Base-by-base conservation (phyloP, 2,797 vertebrate genomes). In the Hemibagrus guttatus region DNA sequence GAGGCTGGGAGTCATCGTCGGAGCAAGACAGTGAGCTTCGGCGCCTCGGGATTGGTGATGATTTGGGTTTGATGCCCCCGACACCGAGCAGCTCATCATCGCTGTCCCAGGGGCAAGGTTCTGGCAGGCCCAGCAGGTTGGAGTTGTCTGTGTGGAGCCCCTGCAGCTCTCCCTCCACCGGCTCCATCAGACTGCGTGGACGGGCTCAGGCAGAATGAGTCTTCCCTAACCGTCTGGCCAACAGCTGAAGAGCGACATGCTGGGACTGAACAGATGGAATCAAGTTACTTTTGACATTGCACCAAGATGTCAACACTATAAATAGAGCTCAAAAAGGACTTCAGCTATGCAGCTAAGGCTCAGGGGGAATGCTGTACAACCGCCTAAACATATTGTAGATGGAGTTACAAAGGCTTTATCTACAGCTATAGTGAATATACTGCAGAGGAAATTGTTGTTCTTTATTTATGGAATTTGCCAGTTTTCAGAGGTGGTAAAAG, bases 201-300 rank as follows among this genome's bases (percentile, higher is more conserved):
- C 93, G 95, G 92, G 93, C 93, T 92, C 94, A 90, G 93, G 94
- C 93, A 93, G 94, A 94, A 94, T 93, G 93, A 94, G 94, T 61
- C 59, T 84, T 92, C 92, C 93, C 90, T 85, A 91, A 92, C 93
- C 90, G 89, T 83, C 92, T 93, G 82, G 90, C 92, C 91, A 95
- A 93, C 95, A 94, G 93, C 93, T 97, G 97, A 97, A 95, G 96
- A 96, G 96, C 95, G 96, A 96, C 96, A 96, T 94, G 91, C 93
- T 92, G 92, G 92, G 95, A 95, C 94, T 97, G 95, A 96, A 97
- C 96, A 97, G 95, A 96, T 93, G 96, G 97, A 95, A 96, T 98
- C 96, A 88, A 94, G 94, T 99, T 99, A 97, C 98, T 96, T 95
- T 96, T 96, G 97, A 99, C 98, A 97, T 97, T 98, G 97, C 96